phyloP scores from a whole-genome alignment of 2,113 vertebrate species.

The Athene cunicularia region DNA sequence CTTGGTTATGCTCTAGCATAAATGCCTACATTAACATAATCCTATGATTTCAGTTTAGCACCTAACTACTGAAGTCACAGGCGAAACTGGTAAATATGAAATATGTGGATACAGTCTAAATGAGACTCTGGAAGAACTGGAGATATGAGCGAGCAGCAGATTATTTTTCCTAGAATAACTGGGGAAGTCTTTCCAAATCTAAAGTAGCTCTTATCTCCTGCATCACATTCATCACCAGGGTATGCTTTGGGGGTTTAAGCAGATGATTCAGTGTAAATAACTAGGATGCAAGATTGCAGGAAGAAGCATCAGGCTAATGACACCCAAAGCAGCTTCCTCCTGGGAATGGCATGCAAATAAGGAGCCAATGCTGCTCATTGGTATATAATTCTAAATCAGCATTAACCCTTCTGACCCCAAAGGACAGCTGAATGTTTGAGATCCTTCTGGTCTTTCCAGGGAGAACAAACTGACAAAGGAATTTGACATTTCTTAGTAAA shows the following conservation, averaged over 20 bases:
- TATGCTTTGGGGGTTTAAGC: background rate
- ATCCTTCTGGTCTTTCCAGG: background rate
- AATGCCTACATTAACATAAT: background rate
- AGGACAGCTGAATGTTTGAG: background rate
- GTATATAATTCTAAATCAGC: background rate
- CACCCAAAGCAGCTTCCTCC: background rate
- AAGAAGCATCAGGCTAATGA: constrained; percentile 27
- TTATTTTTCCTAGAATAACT: background rate
- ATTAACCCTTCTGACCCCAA: background rate
- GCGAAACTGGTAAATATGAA: background rate
- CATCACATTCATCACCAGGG: background rate
- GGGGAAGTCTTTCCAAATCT: background rate
- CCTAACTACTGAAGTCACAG: background rate
- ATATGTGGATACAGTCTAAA: background rate
- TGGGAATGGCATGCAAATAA: background rate
- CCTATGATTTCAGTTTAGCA: background rate
- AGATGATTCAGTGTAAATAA: constrained; percentile 43
- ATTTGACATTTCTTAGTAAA: background rate
- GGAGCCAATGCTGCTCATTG: background rate
- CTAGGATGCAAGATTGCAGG: constrained; percentile 12
- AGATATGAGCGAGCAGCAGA: background rate
- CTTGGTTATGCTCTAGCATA: background rate
- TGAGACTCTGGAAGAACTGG: background rate
- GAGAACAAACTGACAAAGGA: background rate
- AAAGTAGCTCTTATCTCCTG: background rate